Conservation (phyloP, 2,888 invertebrate genomes). For the Drosophila paramelanica region DNA sequence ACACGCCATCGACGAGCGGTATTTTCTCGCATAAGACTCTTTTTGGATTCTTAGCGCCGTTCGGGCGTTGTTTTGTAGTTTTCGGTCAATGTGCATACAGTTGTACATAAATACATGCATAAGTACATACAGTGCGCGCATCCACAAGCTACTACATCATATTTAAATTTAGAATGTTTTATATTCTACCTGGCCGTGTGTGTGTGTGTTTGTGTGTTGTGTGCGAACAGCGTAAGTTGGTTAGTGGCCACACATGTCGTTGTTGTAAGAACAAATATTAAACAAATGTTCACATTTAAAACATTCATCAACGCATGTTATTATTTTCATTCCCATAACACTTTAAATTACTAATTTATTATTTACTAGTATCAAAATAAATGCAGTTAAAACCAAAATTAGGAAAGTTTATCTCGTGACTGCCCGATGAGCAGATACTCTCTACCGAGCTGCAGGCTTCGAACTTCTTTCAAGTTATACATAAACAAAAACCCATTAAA, state of each 20-base stretch:
- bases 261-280: conserved; percentile 13
- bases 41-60: conserved; percentile 58
- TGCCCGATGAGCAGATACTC: too few species aligned
- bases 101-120: conserved; percentile 14
- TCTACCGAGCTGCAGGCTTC: too few species aligned
- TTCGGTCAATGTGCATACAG: conserved; percentile 27
- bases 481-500: too few species aligned
- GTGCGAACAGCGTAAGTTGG: conserved; percentile 37
- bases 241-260: conserved; percentile 55
- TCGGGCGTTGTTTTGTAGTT: conserved; percentile 40
- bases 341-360: too few species aligned
- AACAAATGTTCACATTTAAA: not conserved
- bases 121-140: conserved; percentile 60
- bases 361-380: too few species aligned
- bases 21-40: conserved; percentile 39
- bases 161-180: conserved; percentile 77
- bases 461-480: too few species aligned
- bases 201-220: not conserved
- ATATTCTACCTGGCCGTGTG: conserved; percentile 58
- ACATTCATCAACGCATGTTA: not conserved
- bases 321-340: too few species aligned
- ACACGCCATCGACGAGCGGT: conserved; percentile 38
- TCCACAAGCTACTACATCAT: conserved; percentile 71
- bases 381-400: too few species aligned
- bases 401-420: too few species aligned